A percentile compares a stretch with the other conserved stretches of the same genome.
Evolutionary conservation across 1,140 invertebrate genomes (phyloP).

Genomic region (Temnothorax nylanderi): DNA sequence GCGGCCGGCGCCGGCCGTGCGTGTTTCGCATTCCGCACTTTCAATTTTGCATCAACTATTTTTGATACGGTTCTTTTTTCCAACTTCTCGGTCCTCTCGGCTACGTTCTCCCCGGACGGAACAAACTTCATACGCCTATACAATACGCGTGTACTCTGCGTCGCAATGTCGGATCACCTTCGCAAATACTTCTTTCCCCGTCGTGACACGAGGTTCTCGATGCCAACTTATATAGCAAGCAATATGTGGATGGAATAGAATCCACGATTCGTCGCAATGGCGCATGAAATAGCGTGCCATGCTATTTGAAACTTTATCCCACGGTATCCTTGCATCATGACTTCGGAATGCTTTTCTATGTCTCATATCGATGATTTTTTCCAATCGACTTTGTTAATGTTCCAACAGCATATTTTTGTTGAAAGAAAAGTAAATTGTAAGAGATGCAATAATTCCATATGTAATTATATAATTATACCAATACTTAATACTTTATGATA

Average conservation of each 20-base stretch:
- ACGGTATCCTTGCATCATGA: background rate
- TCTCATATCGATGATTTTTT: background rate
- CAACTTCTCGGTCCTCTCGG: background rate
- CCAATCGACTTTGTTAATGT: background rate
- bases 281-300: constrained; percentile 38
- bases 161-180: constrained; percentile 10
- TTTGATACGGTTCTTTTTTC: constrained; percentile 54
- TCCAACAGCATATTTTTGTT: background rate
- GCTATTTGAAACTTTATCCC: constrained; percentile 44
- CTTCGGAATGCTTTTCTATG: background rate
- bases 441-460: background rate
- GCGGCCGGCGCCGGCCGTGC: constrained; percentile 19
- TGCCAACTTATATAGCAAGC: constrained; percentile 21
- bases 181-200: constrained; percentile 59
- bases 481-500: background rate
- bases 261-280: constrained; percentile 37
- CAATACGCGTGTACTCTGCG: background rate
- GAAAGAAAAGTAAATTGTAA: background rate
- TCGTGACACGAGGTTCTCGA: constrained; percentile 32
- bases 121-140: background rate
- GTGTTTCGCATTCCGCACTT: constrained; percentile 66
- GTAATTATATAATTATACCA: background rate
- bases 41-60: constrained; percentile 75
- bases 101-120: background rate
- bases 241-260: constrained; percentile 54